phyloP scores from a whole-genome alignment of 2,888 invertebrate genomes.

The Philonicus albiceps region DNA sequence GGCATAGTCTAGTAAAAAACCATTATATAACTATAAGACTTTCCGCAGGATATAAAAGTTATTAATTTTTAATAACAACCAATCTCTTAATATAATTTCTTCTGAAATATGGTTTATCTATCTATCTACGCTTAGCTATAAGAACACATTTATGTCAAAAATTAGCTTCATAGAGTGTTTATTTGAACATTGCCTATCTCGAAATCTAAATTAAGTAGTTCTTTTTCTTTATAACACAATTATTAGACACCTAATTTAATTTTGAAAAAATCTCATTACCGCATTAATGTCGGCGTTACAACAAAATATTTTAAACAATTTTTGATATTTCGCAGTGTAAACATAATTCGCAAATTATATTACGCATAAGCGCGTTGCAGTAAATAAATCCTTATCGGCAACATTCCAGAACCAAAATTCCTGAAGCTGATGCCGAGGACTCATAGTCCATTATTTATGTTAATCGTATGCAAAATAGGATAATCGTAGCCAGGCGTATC shows the following conservation, averaged over 20 bases:
- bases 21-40: no score
- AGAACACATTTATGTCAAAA: no score
- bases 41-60: no score
- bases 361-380: background rate
- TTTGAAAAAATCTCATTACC: background rate
- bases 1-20: no score
- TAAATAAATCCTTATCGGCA: conserved; percentile 23
- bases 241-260: background rate
- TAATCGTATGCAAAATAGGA: conserved; percentile 31
- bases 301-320: background rate
- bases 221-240: no score
- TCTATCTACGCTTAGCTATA: no score
- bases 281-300: background rate
- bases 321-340: background rate
- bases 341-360: background rate
- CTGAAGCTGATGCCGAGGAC: background rate
- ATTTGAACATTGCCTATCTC: no score
- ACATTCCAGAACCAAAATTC: background rate
- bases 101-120: no score
- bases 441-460: conserved; percentile 7
- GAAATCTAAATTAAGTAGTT: no score
- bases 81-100: no score
- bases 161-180: no score
- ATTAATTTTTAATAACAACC: no score
- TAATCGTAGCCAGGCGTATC: background rate